phyloP scores from a whole-genome alignment of 2,888 invertebrate genomes.

The Heliconius cydno region DNA sequence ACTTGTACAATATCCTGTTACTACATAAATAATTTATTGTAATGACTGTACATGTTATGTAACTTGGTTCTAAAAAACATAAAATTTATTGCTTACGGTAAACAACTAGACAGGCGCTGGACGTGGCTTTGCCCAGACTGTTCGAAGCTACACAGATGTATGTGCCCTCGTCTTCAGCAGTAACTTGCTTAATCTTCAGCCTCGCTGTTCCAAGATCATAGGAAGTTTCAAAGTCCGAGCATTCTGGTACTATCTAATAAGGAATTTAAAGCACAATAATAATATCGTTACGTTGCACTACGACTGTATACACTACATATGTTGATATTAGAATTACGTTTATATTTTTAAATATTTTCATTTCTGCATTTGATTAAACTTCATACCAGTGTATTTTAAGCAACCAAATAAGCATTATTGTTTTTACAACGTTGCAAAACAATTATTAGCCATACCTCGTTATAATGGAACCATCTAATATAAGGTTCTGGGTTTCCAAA shows the following conservation, averaged over 20 bases:
- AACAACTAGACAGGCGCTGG: conserved; percentile 92
- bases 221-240: conserved; percentile 86
- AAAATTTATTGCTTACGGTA: conserved; percentile 81
- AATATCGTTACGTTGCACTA: not conserved
- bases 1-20: not conserved
- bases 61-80: not conserved
- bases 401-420: not conserved
- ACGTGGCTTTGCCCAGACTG: conserved; percentile 90
- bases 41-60: not conserved
- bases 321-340: not conserved
- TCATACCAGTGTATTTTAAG: not conserved
- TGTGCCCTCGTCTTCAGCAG: conserved; percentile 95
- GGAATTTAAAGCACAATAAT: not conserved
- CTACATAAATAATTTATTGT: not conserved
- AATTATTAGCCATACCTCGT: conserved; percentile 58
- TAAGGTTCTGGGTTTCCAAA: conserved; percentile 89
- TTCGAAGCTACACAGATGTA: conserved; percentile 94
- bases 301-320: not conserved
- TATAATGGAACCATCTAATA: conserved; percentile 90
- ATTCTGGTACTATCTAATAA: conserved; percentile 85
- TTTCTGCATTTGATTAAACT: not conserved
- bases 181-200: conserved; percentile 89
- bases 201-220: conserved; percentile 88
- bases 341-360: not conserved
- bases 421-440: too few species aligned